These are phyloP conservation scores for Paramormyrops hopkinsi DNA, from an alignment of 2,797 vertebrate species.

Conservation along the genomic window DNA sequence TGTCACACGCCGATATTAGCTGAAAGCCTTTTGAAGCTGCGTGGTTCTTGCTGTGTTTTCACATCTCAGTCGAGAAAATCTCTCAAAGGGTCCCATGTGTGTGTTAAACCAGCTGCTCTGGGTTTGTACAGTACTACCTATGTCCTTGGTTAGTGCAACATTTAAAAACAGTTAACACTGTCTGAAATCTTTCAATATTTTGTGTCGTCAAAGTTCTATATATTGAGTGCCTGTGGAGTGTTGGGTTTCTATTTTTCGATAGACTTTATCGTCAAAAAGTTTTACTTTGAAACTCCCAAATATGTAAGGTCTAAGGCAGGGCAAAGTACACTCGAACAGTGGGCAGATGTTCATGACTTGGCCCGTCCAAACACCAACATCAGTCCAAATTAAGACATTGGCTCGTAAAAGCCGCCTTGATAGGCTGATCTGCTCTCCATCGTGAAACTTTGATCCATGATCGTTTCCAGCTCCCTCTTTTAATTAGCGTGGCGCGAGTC, in stretches of 20 bases:
- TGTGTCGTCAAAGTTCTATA: background rate
- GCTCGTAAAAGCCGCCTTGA: slow-evolving; percentile 2
- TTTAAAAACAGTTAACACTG: background rate
- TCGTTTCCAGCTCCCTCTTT: slow-evolving; percentile 57
- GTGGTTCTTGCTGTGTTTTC: background rate
- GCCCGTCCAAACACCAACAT: slow-evolving; percentile 9
- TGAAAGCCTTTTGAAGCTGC: background rate
- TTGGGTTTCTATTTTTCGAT: background rate
- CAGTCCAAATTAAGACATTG: slow-evolving; percentile 19
- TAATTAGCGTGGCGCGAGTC: slow-evolving; percentile 38
- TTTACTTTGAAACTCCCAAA: background rate
- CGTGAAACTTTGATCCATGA: slow-evolving; percentile 57
- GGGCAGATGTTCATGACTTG: slow-evolving; percentile 16
- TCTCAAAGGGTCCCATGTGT: background rate
- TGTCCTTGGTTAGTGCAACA: background rate
- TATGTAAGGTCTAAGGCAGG: background rate
- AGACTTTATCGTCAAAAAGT: background rate
- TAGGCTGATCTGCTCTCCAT: slow-evolving; percentile 27
- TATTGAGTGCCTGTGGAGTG: background rate
- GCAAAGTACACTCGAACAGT: background rate
- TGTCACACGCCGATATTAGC: background rate
- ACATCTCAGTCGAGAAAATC: background rate
- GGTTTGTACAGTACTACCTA: background rate
- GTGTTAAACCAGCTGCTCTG: background rate
- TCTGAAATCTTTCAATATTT: background rate